Percentiles rank a stretch among this genome's conserved stretches.
These are phyloP conservation scores for Euproctis similis DNA, from an alignment of 2,888 invertebrate genomes.

Conservation along the genomic window DNA sequence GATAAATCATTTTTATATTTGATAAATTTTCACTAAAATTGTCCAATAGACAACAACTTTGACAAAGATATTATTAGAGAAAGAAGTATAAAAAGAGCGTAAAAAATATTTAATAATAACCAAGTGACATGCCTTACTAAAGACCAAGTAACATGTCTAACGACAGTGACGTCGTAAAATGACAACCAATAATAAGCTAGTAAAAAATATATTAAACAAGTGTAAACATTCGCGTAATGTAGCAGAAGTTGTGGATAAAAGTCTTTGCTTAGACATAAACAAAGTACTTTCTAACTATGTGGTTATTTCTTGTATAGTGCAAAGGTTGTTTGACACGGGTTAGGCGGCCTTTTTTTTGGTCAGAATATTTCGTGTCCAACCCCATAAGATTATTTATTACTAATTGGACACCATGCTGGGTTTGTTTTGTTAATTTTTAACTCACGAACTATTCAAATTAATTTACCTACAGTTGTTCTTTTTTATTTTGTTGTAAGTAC, in stretches of 20 bases:
- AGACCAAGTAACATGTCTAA: no score
- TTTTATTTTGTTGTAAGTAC: not conserved
- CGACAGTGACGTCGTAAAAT: slow-evolving; percentile 16
- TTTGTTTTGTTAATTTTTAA: slow-evolving; percentile 22
- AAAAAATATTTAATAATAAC: slow-evolving; percentile 4
- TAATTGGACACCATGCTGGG: slow-evolving; percentile 25
- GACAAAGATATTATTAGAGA: not conserved
- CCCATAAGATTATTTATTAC: slow-evolving; percentile 13
- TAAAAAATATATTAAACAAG: slow-evolving; percentile 22
- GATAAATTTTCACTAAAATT: no score
- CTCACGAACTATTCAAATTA: slow-evolving; percentile 13
- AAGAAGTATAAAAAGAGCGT: slow-evolving; percentile 5
- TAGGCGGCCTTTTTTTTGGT: slow-evolving; percentile 17
- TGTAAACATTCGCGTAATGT: slow-evolving; percentile 22
- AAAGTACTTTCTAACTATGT: slow-evolving; percentile 24
- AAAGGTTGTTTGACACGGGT: slow-evolving; percentile 24
- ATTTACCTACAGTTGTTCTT: slow-evolving; percentile 15
- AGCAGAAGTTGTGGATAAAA: slow-evolving; percentile 16
- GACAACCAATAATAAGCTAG: slow-evolving; percentile 12
- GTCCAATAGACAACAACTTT: not conserved
- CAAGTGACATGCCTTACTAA: slow-evolving; percentile 6
- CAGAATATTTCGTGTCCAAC: slow-evolving; percentile 11
- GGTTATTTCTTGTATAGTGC: slow-evolving; percentile 19
- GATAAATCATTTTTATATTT: no score
- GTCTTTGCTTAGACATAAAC: slow-evolving; percentile 17